These are phyloP conservation scores for Holacanthella duospinosa DNA, from an alignment of 2,888 invertebrate species.

Conservation along the genomic window DNA sequence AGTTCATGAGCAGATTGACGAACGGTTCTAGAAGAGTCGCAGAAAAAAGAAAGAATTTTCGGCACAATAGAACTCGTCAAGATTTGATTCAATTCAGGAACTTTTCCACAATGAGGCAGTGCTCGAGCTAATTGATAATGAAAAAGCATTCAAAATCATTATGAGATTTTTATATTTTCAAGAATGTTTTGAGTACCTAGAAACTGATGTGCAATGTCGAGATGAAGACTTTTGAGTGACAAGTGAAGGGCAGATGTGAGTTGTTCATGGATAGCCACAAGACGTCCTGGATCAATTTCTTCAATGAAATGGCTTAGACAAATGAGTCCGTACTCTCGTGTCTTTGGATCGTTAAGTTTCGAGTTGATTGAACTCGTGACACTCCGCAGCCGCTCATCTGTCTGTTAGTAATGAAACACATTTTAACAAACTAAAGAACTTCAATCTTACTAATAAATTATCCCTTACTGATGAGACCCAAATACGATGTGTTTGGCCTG, in stretches of 20 bases:
- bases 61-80: conserved; percentile 22
- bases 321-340: conserved; percentile 24
- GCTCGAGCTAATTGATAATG: conserved; percentile 24
- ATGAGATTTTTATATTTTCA: neutral
- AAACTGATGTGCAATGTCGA: conserved; percentile 16
- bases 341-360: conserved; percentile 28
- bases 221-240: conserved; percentile 24
- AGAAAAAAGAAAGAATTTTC: conserved; percentile 22
- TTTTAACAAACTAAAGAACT: neutral
- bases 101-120: conserved; percentile 26
- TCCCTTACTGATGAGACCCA: conserved; percentile 7
- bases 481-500: conserved; percentile 12
- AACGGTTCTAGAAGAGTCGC: conserved; percentile 12
- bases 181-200: conserved; percentile 7
- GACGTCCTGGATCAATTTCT: conserved; percentile 17
- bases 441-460: neutral
- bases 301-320: conserved; percentile 19
- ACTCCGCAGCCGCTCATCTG: conserved; percentile 26
- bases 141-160: conserved; percentile 3
- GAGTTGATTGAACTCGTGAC: conserved; percentile 25
- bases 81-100: conserved; percentile 27
- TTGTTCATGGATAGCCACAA: conserved; percentile 26
- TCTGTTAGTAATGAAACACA: conserved; percentile 15
- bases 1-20: conserved; percentile 17
- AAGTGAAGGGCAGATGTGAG: conserved; percentile 26